Evolutionary conservation across 2,888 invertebrate species (phyloP), one percentile per base, ranked within the genome.

Genomic region (Lithophane ornitopus): DNA sequence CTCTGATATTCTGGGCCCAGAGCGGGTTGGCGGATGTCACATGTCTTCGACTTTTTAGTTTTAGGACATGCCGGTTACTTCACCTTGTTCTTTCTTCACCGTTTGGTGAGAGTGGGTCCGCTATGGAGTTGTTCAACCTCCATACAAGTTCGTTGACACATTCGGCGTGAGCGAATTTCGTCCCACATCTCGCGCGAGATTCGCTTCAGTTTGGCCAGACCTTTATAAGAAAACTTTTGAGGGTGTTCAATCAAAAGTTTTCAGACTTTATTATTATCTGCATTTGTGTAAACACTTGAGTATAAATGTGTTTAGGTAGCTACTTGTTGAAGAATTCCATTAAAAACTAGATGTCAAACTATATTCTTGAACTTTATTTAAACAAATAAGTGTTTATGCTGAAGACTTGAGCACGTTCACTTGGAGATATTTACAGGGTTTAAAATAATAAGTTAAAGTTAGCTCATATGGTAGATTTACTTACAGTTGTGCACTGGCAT

Each of bases 171-270:
- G 65, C 2, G 7, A 26, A 28, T 26, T 12, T 46, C 11, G 1
- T 65, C 12, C 19, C 14, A 3, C 7, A n/a, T 8, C 22, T 22
- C 22, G 39, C 39, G n/a, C 39, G 8, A 3, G 22, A 49, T 28
- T 28, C 4, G 8, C 22, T 7, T 46, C 19, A 28, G 8, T 28
- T 49, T 22, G 2, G 0, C 22, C 4, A 46, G 6, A 28, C 2
- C 59, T 58, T 62, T 28, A 46, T 26, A 54, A 0, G 1, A 73
- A 54, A 74, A 73, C 62, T 67, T 84, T 39, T 56, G 34, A 34
- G 34, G 22, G 22, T 44, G 63, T 65, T 77, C 39, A 65, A 85
- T 85, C 58, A 61, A 78, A 81, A 84, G 69, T 84, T 82, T 61
- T 49, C 63, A 77, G 61, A 81, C 82, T 52, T 62, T 68, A 2